Evolutionary conservation across 2,113 vertebrate species (phyloP).

Genomic region (Haplochromis vanheusdeni): DNA sequence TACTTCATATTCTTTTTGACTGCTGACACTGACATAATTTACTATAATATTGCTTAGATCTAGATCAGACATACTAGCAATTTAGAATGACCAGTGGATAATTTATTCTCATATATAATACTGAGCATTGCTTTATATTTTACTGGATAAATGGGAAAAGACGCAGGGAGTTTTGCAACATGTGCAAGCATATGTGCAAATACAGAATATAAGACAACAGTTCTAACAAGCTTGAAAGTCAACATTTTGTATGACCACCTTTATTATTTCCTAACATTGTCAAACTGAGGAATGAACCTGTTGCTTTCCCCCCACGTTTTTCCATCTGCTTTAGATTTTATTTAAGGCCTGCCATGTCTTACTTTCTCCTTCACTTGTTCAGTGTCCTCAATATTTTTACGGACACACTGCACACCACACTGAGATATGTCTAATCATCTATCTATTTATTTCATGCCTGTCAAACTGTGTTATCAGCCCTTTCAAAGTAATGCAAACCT

Average conservation of each 20-base stretch:
- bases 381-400: background rate
- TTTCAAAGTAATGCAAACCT: background rate
- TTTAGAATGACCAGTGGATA: background rate
- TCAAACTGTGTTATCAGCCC: background rate
- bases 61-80: background rate
- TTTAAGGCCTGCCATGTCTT: background rate
- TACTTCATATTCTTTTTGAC: background rate
- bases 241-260: background rate
- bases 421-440: background rate
- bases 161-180: background rate
- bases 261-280: background rate
- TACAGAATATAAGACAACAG: background rate
- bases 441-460: background rate
- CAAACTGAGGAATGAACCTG: background rate
- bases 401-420: background rate
- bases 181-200: background rate
- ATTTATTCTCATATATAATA: background rate
- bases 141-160: background rate
- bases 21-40: background rate
- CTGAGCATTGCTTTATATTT: background rate
- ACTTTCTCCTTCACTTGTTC: background rate
- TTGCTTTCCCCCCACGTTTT: background rate
- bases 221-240: background rate
- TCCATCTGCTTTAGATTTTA: background rate
- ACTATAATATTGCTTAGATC: background rate